phyloP scores from a whole-genome alignment of 2,888 invertebrate genomes.

The Meteorus cinctellus region DNA sequence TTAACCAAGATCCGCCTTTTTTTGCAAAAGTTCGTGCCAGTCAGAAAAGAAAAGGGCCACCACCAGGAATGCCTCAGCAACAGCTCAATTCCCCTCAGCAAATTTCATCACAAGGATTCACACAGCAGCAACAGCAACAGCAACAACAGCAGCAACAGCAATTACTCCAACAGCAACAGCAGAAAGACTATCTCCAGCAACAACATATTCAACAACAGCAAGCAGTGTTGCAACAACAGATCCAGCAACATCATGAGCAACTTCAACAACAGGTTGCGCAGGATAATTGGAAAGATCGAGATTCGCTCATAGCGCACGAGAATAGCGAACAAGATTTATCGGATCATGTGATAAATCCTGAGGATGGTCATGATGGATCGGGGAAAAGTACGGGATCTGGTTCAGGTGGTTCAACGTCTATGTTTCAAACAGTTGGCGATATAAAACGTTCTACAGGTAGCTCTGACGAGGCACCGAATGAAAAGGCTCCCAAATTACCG shows the following conservation, averaged over 20 bases:
- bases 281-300: conserved; percentile 65
- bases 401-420: conserved; percentile 77
- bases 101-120: conserved; percentile 11
- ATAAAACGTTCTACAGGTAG: conserved; percentile 79
- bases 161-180: conserved; percentile 64
- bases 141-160: conserved; percentile 51
- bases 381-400: conserved; percentile 78
- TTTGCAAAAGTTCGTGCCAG: conserved; percentile 79
- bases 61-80: conserved; percentile 45
- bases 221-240: conserved; percentile 65
- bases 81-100: conserved; percentile 50
- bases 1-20: conserved; percentile 78
- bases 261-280: conserved; percentile 67
- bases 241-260: conserved; percentile 64
- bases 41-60: conserved; percentile 69
- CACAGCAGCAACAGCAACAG: conserved; percentile 54
- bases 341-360: conserved; percentile 76
- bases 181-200: conserved; percentile 74
- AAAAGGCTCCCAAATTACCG: conserved; percentile 73
- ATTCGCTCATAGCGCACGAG: conserved; percentile 73
- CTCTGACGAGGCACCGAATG: conserved; percentile 77
- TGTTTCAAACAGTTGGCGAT: conserved; percentile 86
- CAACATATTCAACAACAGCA: conserved; percentile 59
- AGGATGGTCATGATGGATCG: conserved; percentile 75
- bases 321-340: conserved; percentile 78